Evolutionary conservation across 2,888 invertebrate species (phyloP).

Genomic region (Chromoteleia sp.): DNA sequence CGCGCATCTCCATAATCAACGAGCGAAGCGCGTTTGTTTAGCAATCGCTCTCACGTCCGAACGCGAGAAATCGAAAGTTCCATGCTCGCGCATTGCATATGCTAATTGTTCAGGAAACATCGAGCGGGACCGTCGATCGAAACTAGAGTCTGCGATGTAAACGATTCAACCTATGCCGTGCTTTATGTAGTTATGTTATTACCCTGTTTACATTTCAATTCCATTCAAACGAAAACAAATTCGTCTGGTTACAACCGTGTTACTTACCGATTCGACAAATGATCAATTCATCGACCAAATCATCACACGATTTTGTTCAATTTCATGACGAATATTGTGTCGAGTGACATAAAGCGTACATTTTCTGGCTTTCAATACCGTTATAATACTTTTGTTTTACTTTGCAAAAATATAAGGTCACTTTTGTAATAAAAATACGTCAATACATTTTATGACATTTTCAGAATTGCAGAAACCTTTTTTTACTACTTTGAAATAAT

Average conservation of each 20-base stretch:
- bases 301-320: neutral
- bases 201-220: slow-evolving; percentile 41
- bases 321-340: no score
- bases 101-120: slow-evolving; percentile 59
- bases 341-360: no score
- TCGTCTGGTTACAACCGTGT: slow-evolving; percentile 19
- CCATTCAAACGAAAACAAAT: slow-evolving; percentile 17
- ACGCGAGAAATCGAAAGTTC: slow-evolving; percentile 62
- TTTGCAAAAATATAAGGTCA: no score
- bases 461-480: no score
- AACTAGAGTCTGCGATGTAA: slow-evolving; percentile 40
- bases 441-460: no score
- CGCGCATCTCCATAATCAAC: slow-evolving; percentile 52
- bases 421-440: no score
- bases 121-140: slow-evolving; percentile 22
- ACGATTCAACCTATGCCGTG: slow-evolving; percentile 36
- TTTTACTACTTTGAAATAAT: no score
- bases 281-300: slow-evolving; percentile 4
- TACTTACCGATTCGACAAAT: slow-evolving; percentile 11
- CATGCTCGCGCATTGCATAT: slow-evolving; percentile 47
- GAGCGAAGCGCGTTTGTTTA: slow-evolving; percentile 35
- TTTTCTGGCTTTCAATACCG: no score
- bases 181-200: slow-evolving; percentile 49
- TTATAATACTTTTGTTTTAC: no score
- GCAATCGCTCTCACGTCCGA: slow-evolving; percentile 53